These are phyloP conservation scores for Lasioglossum oenotherae DNA, from an alignment of 2,888 invertebrate genomes.

Conservation along the genomic window DNA sequence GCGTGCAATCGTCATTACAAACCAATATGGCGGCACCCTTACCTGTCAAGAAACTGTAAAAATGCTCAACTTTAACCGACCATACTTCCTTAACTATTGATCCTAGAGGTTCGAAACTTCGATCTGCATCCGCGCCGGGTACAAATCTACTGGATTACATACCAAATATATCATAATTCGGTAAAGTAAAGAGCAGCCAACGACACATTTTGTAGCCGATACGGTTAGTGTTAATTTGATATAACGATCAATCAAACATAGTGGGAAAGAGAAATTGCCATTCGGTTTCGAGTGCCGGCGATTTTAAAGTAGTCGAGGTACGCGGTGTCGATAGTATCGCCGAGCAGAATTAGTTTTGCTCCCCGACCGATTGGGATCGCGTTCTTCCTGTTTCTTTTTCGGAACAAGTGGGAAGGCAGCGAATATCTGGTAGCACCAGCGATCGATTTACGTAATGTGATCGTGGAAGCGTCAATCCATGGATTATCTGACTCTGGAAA, in stretches of 20 bases:
- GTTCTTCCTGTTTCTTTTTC: constrained; percentile 15
- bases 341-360: not conserved
- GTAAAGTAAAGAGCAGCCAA: too few species aligned
- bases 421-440: constrained; percentile 16
- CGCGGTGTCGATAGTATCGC: not conserved
- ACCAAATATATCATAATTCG: too few species aligned
- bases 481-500: constrained; percentile 74
- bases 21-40: too few species aligned
- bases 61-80: too few species aligned
- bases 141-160: too few species aligned
- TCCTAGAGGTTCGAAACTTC: too few species aligned
- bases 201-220: too few species aligned
- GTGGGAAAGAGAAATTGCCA: not conserved
- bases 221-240: not conserved
- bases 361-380: not conserved
- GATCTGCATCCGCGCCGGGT: too few species aligned
- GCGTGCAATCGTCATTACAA: too few species aligned
- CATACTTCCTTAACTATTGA: too few species aligned
- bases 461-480: constrained; percentile 71
- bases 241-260: not conserved
- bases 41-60: too few species aligned
- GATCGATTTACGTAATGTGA: constrained; percentile 74
- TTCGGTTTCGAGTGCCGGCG: not conserved
- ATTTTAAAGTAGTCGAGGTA: not conserved
- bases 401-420: constrained; percentile 7